Base-by-base conservation (phyloP, 2,113 vertebrate genomes). In the Cygnus atratus region DNA sequence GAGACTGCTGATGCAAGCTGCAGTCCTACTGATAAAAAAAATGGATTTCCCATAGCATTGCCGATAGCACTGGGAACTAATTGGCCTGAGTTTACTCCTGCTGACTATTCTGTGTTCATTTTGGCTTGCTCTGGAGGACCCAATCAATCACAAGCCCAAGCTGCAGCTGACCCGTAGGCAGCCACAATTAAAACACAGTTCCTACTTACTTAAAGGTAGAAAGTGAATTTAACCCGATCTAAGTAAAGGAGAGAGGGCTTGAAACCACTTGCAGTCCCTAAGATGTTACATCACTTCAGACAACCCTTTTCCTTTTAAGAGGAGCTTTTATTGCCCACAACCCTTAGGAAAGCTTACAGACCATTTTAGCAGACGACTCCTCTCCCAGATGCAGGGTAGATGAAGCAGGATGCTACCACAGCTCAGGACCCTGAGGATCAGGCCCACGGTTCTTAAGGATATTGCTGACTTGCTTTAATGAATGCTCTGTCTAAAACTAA, bases 131-230 rank as follows among this genome's bases (percentile, higher is more conserved):
- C 41, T 57, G 91, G 84, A 91, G 95, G 29, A 87, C 89, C 72
- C 67, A 90, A 95, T 95, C 93, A 75, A 94, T 94, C 96, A 87
- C 67, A 55, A 83, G 80, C 77, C 83, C 93, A 86, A 74, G 62
- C 72, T 92, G 73, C 84, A 91, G 74, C 61, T 65, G 33, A 87
- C 90, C 88, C 22, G 2, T 70, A 92, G 86, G 92, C 92, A 95
- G 76, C 68, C 76, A 85, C 95, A 96, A 97, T 97, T 95, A 97
- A 95, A 96, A 84, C 82, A 59, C 43, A 84, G 63, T 41, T 92
- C 61, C 92, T 84, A 83, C 92, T 89, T 78, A 88, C 71, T 86
- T 58, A 67, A 39, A 39, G 65, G 63, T 54, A 90, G 77, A 72
- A 94, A 95, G 61, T 74, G 75, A 96, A 96, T 96, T 90, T 92